Conservation (phyloP, 2,113 vertebrate genomes). For the Panthera leo region DNA sequence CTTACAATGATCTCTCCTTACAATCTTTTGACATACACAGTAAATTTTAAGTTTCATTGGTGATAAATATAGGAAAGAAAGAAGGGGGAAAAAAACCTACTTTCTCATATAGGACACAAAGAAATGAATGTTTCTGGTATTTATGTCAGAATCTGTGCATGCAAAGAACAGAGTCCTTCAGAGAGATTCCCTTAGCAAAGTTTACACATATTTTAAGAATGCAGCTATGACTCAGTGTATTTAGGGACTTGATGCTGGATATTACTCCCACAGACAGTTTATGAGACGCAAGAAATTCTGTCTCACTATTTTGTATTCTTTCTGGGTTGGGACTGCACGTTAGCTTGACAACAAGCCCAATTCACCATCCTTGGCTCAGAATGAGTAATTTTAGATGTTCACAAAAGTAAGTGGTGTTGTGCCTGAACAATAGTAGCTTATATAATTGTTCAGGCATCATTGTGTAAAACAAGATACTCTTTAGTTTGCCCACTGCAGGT, state of each 20-base stretch:
- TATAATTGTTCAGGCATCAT: neutral
- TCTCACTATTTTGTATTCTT: neutral
- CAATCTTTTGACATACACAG: neutral
- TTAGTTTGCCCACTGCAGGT: neutral
- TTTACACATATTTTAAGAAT: neutral
- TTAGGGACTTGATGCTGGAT: neutral
- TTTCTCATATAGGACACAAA: neutral
- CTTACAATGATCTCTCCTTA: neutral
- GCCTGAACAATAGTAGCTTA: neutral
- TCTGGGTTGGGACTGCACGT: neutral
- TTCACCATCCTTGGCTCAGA: neutral
- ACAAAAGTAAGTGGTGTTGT: neutral
- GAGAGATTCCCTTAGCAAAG: neutral
- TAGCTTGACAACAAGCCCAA: neutral
- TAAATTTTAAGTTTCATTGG: constrained; percentile 22
- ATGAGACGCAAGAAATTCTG: constrained; percentile 11
- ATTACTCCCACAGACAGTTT: constrained; percentile 6
- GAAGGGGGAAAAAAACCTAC: neutral
- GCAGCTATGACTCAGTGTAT: neutral
- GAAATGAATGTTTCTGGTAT: neutral
- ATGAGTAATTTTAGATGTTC: constrained; percentile 13
- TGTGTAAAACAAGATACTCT: neutral
- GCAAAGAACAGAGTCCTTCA: neutral
- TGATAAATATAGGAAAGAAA: neutral
- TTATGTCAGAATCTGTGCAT: neutral